phyloP scores from a whole-genome alignment of 1,140 invertebrate genomes.

The Pissodes strobi region DNA sequence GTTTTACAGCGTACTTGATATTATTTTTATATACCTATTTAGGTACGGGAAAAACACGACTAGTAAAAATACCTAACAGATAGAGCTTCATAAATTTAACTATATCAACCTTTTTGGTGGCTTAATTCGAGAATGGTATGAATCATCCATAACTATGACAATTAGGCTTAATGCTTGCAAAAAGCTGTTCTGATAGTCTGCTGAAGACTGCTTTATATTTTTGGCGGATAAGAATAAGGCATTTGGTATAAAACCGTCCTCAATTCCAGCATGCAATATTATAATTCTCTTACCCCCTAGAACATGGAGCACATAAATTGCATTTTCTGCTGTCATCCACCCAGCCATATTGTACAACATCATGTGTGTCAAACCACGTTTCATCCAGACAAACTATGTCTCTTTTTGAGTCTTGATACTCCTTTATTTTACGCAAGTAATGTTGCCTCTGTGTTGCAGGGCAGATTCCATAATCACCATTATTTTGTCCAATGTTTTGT shows the following conservation, averaged over 20 bases:
- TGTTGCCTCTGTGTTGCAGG: not conserved
- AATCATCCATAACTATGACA: no score
- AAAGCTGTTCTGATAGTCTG: slow-evolving; percentile 43
- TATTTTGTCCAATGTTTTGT: slow-evolving; percentile 22
- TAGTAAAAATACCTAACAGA: no score
- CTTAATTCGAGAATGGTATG: no score
- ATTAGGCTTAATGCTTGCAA: slow-evolving; percentile 41
- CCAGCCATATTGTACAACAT: slow-evolving; percentile 12
- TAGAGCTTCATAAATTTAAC: slow-evolving; percentile 7
- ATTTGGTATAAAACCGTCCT: slow-evolving; percentile 40
- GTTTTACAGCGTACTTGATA: no score
- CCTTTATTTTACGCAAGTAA: slow-evolving; percentile 18
- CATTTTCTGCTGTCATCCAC: slow-evolving; percentile 6
- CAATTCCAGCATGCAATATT: slow-evolving; percentile 43
- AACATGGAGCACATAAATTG: slow-evolving; percentile 11
- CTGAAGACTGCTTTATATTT: no score
- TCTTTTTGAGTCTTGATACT: not conserved
- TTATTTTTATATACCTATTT: no score
- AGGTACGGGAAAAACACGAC: no score
- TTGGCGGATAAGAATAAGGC: no score
- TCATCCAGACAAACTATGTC: slow-evolving; percentile 21
- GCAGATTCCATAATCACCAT: slow-evolving; percentile 15
- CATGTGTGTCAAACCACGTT: slow-evolving; percentile 30
- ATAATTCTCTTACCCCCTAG: slow-evolving; percentile 40
- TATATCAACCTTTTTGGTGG: slow-evolving; percentile 36